Conservation (phyloP, 2,113 vertebrate species). For the Trichechus manatus region DNA sequence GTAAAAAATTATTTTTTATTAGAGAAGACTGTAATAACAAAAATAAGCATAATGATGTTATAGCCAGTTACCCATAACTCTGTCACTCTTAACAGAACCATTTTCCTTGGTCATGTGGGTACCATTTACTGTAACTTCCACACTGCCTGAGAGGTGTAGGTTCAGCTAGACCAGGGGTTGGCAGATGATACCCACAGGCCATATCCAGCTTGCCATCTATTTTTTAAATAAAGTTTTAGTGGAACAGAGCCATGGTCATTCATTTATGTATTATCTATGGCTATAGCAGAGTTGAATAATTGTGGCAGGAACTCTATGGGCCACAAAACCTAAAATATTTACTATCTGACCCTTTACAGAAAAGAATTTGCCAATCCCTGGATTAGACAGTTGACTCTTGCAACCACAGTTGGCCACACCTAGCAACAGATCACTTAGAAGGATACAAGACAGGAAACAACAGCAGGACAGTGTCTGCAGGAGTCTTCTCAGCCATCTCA, state of each 20-base stretch:
- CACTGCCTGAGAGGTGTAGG: neutral
- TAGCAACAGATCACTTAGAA: neutral
- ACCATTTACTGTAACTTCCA: neutral
- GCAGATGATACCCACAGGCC: neutral
- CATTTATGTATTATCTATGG: neutral
- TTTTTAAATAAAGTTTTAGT: slow-evolving; percentile 54
- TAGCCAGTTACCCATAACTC: neutral
- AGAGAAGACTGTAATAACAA: slow-evolving; percentile 42
- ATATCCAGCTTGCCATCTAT: neutral
- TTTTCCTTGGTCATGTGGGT: neutral
- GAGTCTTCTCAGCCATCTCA: neutral
- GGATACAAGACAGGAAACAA: neutral
- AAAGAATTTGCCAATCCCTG: neutral
- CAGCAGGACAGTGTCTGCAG: neutral
- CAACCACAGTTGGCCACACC: neutral
- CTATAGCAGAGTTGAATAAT: neutral
- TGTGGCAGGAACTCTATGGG: neutral
- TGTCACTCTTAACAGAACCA: neutral
- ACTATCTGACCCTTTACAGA: slow-evolving; percentile 5
- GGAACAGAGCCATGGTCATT: neutral
- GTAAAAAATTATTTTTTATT: slow-evolving; percentile 52
- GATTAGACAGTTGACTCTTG: neutral
- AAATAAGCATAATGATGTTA: slow-evolving; percentile 1
- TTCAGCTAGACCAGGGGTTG: neutral
- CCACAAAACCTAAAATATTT: slow-evolving; percentile 48